Evolutionary conservation across 1,140 invertebrate species (phyloP), one percentile per base, ranked within the genome.

Genomic region (Drosophila virilis): DNA sequence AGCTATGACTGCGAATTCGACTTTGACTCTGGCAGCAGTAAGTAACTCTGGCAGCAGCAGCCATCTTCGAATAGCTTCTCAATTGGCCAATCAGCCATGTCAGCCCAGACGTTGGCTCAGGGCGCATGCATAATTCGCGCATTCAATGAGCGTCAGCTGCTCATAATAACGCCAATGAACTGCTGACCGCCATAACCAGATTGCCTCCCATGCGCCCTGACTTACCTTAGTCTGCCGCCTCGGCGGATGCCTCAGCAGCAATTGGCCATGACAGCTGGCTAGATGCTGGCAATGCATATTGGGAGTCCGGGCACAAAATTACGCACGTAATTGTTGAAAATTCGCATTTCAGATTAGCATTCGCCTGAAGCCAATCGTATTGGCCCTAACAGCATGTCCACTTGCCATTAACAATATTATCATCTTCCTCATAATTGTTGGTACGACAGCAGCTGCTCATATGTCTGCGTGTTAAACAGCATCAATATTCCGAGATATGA

Each of bases 101-200:
- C 67, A 57, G 13, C 17, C 59, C 74, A 69, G 65, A 46, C 46
- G 40, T 7, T 50, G 13, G 65, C 82, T 82, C 60, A 78, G 88
- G 78, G 82, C 83, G 75, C 58, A 78, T 82, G 83, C 78, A 86
- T 86, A 86, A 86, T 86, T 88, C 65, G 71, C 82, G 76, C 72
- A 48, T 48, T 22, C 64, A 76, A 88, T 77, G 65, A 76, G 64
- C 68, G 65, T 42, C 78, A 88, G 71, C 72, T 82, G 82, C 40
- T 62, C 22, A 70, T 73, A 60, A 78, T 81, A 69, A 73, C 70
- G 64, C 48, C 78, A 77, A 68, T 74, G 65, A 78, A 65, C 67
- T 58, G 74, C 67, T 58, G 74, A 76, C 61, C 59, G 28, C 48
- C 64, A 45, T 61, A 40, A 38, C 67, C 46, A 37, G 33, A 69